Base-by-base conservation (phyloP, 2,113 vertebrate genomes). In the Athene noctua region DNA sequence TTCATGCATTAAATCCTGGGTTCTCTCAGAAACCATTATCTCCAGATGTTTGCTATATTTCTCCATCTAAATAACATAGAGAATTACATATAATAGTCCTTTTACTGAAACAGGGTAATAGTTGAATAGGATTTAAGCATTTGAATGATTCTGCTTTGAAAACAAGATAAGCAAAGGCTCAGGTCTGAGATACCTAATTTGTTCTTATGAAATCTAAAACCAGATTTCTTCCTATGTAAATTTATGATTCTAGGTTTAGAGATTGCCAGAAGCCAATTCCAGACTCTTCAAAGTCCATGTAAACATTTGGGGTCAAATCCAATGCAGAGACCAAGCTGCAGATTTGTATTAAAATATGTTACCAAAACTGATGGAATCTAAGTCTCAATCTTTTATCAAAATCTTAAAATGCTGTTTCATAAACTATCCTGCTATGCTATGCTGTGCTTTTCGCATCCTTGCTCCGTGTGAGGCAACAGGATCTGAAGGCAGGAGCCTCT, bases 11-110 rank as follows among this genome's bases (percentile, higher is more conserved):
- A 99, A 98, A 92, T 99, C 98, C 77, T 99, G 98, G 1, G 98
- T 99, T 44, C 98, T 97, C 95, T 99, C 98, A 51, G 98, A 97
- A 72, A 98, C 98, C 80, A 99, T 34, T 36, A 98, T 98, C 97
- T 99, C 98, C 97, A 99, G 97, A 75, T 99, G 99, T 97, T 99
- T 99, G 65, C 98, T 99, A 72, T 99, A 99, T 91, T 99, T 99
- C 98, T 99, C 98, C 98, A 99, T 98, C 98, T 99, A 97, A 94
- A 51, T 15, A 88, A 79, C 30, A 94, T 14, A 70, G 7, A 95
- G 10, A 95, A 71, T 71, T 71, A 20, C 22, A n/a, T n/a, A 32
- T 90, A 83, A 38, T n/a, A 20, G 79, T 79, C 5, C 7, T 58
- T 80, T 49, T 58, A 68, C 9, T 82, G 46, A 73, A 96, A 54